Percentiles rank a stretch among this genome's conserved stretches.
Evolutionary conservation across 2,888 invertebrate genomes (phyloP).

Genomic region (Deroplatys truncata): DNA sequence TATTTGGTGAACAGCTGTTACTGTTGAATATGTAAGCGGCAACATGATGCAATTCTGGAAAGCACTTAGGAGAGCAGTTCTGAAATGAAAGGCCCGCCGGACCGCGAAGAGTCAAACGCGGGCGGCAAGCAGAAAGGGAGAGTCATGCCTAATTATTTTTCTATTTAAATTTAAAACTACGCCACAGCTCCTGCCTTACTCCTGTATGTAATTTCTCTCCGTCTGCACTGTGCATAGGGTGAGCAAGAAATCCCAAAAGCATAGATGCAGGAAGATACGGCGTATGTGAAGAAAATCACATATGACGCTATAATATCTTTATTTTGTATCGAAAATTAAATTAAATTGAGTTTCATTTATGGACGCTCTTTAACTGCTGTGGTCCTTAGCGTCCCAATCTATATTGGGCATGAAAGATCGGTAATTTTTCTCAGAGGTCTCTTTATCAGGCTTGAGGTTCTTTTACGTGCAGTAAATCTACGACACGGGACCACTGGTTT

Average conservation of each 20-base stretch:
- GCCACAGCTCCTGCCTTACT: background rate
- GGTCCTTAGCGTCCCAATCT: no score
- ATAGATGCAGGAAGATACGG: background rate
- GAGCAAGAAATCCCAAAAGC: background rate
- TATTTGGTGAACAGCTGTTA: background rate
- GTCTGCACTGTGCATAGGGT: background rate
- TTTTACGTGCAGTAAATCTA: no score
- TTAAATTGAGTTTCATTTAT: no score
- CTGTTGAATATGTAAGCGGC: background rate
- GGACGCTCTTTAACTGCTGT: no score
- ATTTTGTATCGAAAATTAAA: no score
- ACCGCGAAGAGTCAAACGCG: background rate
- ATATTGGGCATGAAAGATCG: no score
- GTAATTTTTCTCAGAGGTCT: no score
- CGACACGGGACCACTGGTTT: no score
- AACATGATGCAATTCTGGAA: background rate
- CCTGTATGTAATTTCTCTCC: background rate
- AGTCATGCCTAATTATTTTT: slow-evolving; percentile 10
- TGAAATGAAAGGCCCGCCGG: background rate
- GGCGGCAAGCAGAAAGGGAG: background rate
- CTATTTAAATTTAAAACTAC: slow-evolving; percentile 8
- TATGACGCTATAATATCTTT: no score
- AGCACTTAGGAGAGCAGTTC: background rate
- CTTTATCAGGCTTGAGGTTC: no score
- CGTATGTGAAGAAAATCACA: no score